Evolutionary conservation across 2,113 vertebrate genomes (phyloP), one percentile per base, ranked within the genome.

Genomic region (Oceanites oceanicus): DNA sequence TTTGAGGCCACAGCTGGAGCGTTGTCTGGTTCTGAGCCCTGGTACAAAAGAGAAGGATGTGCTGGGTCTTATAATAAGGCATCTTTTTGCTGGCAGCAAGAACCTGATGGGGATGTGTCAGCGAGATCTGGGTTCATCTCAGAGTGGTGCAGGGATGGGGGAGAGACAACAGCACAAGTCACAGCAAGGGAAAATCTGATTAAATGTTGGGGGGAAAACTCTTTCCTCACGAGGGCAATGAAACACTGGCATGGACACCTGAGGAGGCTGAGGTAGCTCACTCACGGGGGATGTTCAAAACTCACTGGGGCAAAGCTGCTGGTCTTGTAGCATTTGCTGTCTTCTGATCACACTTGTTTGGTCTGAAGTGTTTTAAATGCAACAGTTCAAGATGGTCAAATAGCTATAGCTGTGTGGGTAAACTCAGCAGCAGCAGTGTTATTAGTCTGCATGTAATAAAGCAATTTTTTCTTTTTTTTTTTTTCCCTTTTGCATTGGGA

Each of bases 401-500:
- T 3, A 34, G 30, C 6, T 30, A 2, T 34, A 29, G 16, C 13
- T 23, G 0, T 4, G 11, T 17, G 29, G 16, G 27, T 38, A 9
- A 16, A 18, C 40, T 22, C 53, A 9, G 16, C 40, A 75, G 32
- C 50, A 47, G 52, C 19, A 26, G 22, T 6, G 16, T 26, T 52
- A 7, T 9, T n/a, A 7, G 6, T 68, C 36, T 44, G 30, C 5
- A 7, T 10, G 49, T 18, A 36, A 27, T 10, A 49, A 19, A 58
- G 20, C 16, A 9, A 2, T 21, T 29, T 52, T 16, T 11, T 9
- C 5, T 4, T 13, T 6, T 15, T 9, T 9, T 11, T 13, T 5
- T 15, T 26, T 11, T 3, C 11, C 8, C 12, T 10, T 49, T 53
- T 59, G 6, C 8, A 6, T 16, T 26, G 44, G 42, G 29, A 74